phyloP scores from a whole-genome alignment of 1,140 invertebrate species.

The Lasioglossum albipes region DNA sequence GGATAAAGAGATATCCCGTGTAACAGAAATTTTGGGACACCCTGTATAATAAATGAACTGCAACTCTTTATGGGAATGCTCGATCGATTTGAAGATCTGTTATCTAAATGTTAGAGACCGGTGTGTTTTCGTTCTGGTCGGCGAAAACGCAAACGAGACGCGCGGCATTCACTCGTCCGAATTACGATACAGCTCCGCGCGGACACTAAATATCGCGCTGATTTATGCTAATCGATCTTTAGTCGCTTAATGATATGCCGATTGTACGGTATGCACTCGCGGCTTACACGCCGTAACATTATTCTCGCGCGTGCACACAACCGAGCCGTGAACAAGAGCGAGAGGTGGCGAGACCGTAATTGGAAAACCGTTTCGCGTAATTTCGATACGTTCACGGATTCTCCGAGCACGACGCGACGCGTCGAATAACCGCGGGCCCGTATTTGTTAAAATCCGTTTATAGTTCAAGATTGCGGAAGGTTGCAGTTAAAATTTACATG shows the following conservation, averaged over 20 bases:
- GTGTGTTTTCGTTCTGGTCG: background rate
- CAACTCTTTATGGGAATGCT: too few species aligned
- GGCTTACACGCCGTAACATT: background rate
- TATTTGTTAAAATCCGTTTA: too few species aligned
- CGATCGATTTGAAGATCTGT: too few species aligned
- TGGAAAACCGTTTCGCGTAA: constrained; percentile 64
- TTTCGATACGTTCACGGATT: constrained; percentile 58
- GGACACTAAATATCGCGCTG: constrained; percentile 56
- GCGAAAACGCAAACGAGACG: constrained; percentile 16
- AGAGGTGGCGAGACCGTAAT: constrained; percentile 50
- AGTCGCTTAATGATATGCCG: constrained; percentile 56
- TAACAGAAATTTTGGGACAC: too few species aligned
- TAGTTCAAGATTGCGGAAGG: too few species aligned
- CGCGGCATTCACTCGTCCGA: constrained; percentile 30
- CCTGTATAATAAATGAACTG: too few species aligned
- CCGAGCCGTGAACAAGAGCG: background rate
- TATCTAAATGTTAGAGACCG: background rate
- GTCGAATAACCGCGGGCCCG: too few species aligned
- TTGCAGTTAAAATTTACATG: too few species aligned
- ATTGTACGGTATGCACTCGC: constrained; percentile 46
- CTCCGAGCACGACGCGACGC: background rate
- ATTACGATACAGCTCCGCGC: constrained; percentile 44
- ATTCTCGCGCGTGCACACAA: constrained; percentile 4
- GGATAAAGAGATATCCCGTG: too few species aligned
- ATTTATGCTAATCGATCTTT: constrained; percentile 66